Percentiles rank a stretch among this genome's conserved stretches.
Evolutionary conservation across 2,113 vertebrate species (phyloP).

Genomic region (Stictonetta naevosa): DNA sequence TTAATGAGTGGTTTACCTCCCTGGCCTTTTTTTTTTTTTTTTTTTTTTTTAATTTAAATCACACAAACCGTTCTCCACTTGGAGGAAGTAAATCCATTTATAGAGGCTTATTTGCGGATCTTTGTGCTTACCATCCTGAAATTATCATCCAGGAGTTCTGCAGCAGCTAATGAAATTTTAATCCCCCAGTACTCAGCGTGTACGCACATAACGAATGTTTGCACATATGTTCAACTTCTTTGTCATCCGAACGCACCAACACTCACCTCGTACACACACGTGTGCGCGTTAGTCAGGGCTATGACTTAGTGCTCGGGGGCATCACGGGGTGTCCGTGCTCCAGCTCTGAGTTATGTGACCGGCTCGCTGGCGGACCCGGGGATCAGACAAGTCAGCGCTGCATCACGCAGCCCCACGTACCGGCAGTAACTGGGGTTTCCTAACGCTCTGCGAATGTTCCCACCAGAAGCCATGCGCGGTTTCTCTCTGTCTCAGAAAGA

Average conservation of each 20-base stretch:
- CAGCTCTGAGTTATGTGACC: background rate
- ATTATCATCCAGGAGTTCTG: background rate
- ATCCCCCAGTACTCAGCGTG: background rate
- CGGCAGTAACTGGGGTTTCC: background rate
- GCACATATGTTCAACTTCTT: accelerated
- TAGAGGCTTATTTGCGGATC: background rate
- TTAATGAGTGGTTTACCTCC: background rate
- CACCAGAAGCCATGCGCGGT: background rate
- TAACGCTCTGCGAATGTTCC: background rate
- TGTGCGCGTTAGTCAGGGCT: background rate
- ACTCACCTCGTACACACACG: background rate
- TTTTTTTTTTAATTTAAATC: background rate
- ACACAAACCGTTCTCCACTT: background rate
- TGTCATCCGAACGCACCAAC: background rate
- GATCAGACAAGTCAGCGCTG: background rate
- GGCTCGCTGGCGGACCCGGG: background rate
- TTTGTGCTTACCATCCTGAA: background rate
- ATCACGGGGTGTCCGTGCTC: background rate
- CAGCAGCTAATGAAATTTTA: constrained; percentile 6
- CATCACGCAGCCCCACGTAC: background rate
- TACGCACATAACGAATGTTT: background rate
- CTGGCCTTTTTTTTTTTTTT: background rate
- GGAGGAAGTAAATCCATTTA: background rate
- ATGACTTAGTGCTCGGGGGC: background rate
- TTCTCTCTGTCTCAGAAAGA: background rate